Evolutionary conservation across 2,888 invertebrate species (phyloP).

Genomic region (Dynastes tityus): DNA sequence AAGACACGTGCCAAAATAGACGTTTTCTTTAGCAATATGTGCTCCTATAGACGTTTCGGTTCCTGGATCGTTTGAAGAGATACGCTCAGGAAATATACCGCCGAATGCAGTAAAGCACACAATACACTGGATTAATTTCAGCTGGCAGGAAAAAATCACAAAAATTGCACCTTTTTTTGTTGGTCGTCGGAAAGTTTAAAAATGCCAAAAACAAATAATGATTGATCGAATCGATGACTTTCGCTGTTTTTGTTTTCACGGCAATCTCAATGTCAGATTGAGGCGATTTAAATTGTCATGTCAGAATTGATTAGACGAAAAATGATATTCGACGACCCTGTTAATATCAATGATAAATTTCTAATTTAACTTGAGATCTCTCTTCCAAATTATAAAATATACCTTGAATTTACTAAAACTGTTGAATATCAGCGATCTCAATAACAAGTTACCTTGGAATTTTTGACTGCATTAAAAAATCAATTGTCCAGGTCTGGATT

Average conservation of each 20-base stretch:
- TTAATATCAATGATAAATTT: no score
- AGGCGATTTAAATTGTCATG: not conserved
- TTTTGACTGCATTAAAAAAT: no score
- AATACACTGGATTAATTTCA: conserved; percentile 47
- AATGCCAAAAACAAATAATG: conserved; percentile 34
- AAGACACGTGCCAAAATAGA: conserved; percentile 45
- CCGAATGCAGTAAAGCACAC: not conserved
- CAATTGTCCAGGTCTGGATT: no score
- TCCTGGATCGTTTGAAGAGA: not conserved
- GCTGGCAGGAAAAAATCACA: not conserved
- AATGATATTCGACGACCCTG: not conserved
- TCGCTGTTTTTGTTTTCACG: conserved; percentile 47
- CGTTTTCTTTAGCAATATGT: conserved; percentile 10
- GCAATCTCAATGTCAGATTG: conserved; percentile 28
- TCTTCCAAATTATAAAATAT: no score
- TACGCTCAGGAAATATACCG: not conserved
- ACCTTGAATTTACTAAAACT: no score
- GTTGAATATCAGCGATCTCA: no score
- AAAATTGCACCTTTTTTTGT: conserved; percentile 15
- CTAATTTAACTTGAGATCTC: no score
- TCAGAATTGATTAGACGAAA: not conserved
- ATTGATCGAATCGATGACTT: not conserved
- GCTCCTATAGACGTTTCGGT: not conserved
- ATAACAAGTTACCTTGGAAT: no score
- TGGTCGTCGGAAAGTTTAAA: not conserved